phyloP scores from a whole-genome alignment of 92 coral and sea anemone genomes.

The Micromussa lordhowensis region DNA sequence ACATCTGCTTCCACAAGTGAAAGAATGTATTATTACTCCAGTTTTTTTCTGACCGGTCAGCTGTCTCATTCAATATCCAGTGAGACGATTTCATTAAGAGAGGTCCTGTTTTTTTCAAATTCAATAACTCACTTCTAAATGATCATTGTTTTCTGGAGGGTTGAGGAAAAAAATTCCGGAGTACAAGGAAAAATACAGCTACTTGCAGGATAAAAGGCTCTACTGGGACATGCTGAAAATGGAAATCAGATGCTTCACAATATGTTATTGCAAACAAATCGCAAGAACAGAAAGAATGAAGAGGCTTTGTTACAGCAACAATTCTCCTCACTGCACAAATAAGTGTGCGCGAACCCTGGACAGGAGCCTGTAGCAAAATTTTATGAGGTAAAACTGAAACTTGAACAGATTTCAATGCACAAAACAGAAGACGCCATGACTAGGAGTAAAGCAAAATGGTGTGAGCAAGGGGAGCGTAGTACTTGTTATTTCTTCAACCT shows the following conservation, averaged over 20 bases:
- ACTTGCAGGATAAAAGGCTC: constrained; percentile 3
- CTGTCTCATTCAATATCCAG: neutral
- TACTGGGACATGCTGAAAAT: constrained; percentile 18
- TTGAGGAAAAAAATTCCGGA: constrained; percentile 5
- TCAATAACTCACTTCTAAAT: constrained; percentile 15
- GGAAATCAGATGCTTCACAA: neutral
- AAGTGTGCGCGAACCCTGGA: neutral
- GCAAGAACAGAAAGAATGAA: neutral
- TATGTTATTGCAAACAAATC: constrained; percentile 13
- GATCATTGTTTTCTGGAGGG: constrained; percentile 5
- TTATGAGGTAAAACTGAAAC: constrained; percentile 9
- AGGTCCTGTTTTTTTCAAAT: constrained; percentile 16
- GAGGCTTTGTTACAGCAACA: neutral
- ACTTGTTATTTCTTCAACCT: constrained; percentile 4
- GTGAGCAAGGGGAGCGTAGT: constrained; percentile 6
- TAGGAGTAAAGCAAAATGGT: constrained; percentile 8
- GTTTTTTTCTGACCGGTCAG: neutral
- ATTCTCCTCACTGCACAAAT: constrained; percentile 10
- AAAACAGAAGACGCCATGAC: constrained; percentile 21
- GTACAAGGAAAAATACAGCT: constrained; percentile 10
- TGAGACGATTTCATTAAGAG: neutral
- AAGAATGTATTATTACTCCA: neutral
- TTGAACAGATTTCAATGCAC: constrained; percentile 8
- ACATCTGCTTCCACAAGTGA: neutral
- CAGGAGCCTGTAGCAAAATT: constrained; percentile 12